Percentiles rank a stretch among this genome's conserved stretches.
phyloP scores from a whole-genome alignment of 1,140 invertebrate genomes.

The Globodera ellingtonae region DNA sequence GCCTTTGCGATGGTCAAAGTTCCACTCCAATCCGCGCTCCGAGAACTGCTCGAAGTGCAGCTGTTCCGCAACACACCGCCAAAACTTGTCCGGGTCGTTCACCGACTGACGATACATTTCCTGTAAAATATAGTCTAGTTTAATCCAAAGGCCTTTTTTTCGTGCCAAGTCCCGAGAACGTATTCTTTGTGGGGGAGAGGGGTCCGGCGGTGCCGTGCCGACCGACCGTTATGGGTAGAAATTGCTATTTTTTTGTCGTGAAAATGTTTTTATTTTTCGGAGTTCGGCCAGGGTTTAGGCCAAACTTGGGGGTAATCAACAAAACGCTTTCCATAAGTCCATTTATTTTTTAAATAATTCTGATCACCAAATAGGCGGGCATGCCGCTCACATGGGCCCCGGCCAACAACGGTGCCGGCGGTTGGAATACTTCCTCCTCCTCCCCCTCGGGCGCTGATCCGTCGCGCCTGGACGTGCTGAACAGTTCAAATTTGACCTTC shows the following conservation, averaged over 20 bases:
- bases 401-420: conserved; percentile 47
- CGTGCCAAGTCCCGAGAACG: no score
- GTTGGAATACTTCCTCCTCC: conserved; percentile 49
- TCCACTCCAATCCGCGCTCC: conserved; percentile 71
- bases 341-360: not conserved
- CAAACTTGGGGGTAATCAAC: no score
- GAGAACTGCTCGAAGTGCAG: conserved; percentile 47
- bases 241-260: no score
- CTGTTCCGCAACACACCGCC: conserved; percentile 42
- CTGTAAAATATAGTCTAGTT: conserved; percentile 27
- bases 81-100: conserved; percentile 49
- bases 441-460: no score
- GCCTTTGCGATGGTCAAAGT: conserved; percentile 86
- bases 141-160: not conserved
- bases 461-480: not conserved
- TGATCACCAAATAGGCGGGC: not conserved
- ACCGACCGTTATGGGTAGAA: no score
- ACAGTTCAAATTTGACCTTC: not conserved
- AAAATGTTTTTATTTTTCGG: no score
- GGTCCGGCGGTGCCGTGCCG: no score
- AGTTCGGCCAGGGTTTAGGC: no score
- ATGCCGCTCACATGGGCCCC: conserved; percentile 48
- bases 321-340: no score
- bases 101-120: conserved; percentile 49
- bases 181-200: no score